Percentiles rank a stretch among this genome's conserved stretches.
These are phyloP conservation scores for Coptodon bakossiorum DNA, from an alignment of 2,113 vertebrate genomes.

Conservation along the genomic window DNA sequence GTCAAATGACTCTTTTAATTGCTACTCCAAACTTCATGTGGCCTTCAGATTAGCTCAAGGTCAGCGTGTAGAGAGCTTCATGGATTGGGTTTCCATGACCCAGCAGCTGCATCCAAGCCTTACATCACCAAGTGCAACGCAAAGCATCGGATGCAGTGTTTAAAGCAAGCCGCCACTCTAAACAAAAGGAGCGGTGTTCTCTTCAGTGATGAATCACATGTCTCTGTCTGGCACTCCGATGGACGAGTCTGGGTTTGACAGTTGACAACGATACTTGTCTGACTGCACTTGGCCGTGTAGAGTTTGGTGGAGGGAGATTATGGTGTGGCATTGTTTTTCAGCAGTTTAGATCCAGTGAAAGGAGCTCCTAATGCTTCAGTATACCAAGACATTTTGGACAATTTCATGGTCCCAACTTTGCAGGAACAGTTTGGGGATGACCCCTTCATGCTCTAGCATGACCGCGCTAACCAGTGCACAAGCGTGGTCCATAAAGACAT, in stretches of 20 bases:
- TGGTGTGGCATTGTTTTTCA: neutral
- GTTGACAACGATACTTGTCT: neutral
- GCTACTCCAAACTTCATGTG: neutral
- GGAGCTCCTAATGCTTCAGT: neutral
- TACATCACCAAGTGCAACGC: neutral
- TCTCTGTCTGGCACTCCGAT: neutral
- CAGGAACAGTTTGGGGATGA: neutral
- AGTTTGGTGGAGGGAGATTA: neutral
- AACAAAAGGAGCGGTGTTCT: neutral
- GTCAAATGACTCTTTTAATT: neutral
- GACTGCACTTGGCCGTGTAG: neutral
- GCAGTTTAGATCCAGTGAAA: neutral
- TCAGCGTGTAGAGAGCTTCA: accelerated
- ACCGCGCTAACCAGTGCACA: neutral
- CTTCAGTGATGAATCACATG: neutral
- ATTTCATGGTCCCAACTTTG: neutral
- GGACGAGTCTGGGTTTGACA: neutral
- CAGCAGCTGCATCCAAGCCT: neutral
- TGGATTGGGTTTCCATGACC: neutral
- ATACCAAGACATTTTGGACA: neutral
- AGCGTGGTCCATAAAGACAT: neutral
- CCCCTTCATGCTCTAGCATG: neutral
- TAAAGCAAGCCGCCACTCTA: neutral
- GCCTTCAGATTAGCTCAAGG: neutral
- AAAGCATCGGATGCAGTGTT: neutral